Percentiles rank a stretch among this genome's conserved stretches.
These are phyloP conservation scores for Onychomys arenicola DNA, from an alignment of 2,797 vertebrate genomes.

Conservation along the genomic window DNA sequence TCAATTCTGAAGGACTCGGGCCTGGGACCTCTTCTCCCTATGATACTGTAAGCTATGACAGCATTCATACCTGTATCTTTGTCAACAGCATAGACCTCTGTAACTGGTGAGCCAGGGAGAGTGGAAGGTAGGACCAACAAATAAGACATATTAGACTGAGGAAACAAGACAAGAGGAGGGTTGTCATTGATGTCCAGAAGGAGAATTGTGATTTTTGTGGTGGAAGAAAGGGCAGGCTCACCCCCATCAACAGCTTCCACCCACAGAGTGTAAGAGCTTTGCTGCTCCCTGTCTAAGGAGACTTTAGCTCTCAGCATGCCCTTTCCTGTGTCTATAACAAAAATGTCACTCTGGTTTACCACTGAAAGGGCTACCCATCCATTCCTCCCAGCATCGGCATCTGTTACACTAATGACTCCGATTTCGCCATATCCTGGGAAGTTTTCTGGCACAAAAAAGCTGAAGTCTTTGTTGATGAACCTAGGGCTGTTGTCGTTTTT, in stretches of 20 bases:
- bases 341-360: conserved; percentile 97
- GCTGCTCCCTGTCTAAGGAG: conserved; percentile 96
- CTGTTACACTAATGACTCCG: conserved; percentile 96
- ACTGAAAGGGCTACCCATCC: conserved; percentile 98
- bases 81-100: conserved; percentile 98
- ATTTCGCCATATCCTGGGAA: conserved; percentile 99
- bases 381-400: conserved; percentile 95
- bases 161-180: conserved; percentile 96
- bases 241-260: conserved; percentile 97
- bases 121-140: conserved; percentile 96
- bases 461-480: conserved; percentile 99
- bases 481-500: conserved; percentile 98
- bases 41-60: conserved; percentile 98
- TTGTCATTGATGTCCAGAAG: conserved; percentile 99
- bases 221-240: conserved; percentile 94
- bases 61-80: conserved; percentile 99
- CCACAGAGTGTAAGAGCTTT: conserved; percentile 96
- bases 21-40: conserved; percentile 95
- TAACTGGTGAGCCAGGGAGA: conserved; percentile 96
- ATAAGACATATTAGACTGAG: conserved; percentile 98
- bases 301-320: conserved; percentile 96
- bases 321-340: conserved; percentile 97
- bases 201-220: conserved; percentile 96
- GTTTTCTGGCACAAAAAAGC: conserved; percentile 99
- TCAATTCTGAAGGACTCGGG: conserved; percentile 96